These are phyloP conservation scores for Amblyopsis rosae DNA, from an alignment of 2,113 vertebrate species.

Conservation along the genomic window DNA sequence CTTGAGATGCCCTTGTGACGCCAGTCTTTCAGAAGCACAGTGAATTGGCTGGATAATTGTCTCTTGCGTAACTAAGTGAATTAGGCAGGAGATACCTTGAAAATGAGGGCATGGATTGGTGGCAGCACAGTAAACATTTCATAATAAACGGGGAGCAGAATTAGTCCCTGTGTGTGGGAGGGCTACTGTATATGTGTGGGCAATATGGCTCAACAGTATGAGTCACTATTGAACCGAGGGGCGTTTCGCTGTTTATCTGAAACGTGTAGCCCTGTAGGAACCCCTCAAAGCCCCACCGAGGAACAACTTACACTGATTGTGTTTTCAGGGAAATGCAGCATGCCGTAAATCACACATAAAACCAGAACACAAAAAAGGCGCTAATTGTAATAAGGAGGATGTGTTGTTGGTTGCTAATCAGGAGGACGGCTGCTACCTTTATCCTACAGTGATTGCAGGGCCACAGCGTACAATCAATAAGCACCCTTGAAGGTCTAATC, in stretches of 20 bases:
- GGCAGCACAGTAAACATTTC: conserved; percentile 42
- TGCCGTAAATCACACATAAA: conserved; percentile 1
- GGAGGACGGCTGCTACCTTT: conserved; percentile 21
- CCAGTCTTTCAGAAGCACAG: conserved; percentile 52
- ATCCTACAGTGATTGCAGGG: conserved; percentile 53
- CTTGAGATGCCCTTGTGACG: conserved; percentile 59
- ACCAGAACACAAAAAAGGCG: neutral
- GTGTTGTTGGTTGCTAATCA: conserved; percentile 10
- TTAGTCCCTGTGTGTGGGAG: conserved; percentile 21
- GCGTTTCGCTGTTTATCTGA: conserved; percentile 16
- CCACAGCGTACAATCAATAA: conserved; percentile 41
- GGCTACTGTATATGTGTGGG: conserved; percentile 41
- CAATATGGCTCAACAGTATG: conserved; percentile 56
- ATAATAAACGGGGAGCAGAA: conserved; percentile 40
- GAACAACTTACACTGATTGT: neutral
- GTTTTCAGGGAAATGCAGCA: neutral
- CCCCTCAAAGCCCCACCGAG: neutral
- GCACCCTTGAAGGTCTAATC: conserved; percentile 54
- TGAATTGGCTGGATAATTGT: conserved; percentile 73
- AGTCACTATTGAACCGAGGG: conserved; percentile 59
- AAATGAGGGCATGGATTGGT: conserved; percentile 63
- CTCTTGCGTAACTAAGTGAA: conserved; percentile 67
- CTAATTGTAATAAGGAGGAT: too few relatives aligned
- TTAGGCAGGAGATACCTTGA: conserved; percentile 66
- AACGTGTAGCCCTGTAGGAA: neutral